Conservation (phyloP, 2,113 vertebrate genomes). For the Gasterosteus nipponicus region DNA sequence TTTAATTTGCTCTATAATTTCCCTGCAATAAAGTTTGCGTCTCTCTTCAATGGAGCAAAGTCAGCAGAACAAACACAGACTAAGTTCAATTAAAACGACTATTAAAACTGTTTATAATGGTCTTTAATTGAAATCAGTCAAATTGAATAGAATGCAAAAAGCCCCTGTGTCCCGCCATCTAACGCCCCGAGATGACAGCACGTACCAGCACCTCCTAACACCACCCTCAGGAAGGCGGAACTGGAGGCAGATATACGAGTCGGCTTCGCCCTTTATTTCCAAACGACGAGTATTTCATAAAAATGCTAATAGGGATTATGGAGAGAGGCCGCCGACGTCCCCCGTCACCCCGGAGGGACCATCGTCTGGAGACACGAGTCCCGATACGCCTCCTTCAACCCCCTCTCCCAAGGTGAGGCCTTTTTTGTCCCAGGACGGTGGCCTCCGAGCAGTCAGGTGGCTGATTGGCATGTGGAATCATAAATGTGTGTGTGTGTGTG, state of each 20-base stretch:
- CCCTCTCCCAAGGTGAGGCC: conserved; percentile 20
- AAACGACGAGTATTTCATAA: conserved; percentile 60
- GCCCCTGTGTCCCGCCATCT: not conserved
- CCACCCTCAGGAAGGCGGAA: conserved; percentile 3
- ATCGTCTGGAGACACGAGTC: conserved; percentile 67
- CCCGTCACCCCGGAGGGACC: conserved; percentile 28
- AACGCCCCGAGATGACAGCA: not conserved
- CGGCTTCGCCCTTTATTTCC: conserved; percentile 18
- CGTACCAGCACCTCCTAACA: not conserved
- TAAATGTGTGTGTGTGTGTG: conserved; percentile 16
- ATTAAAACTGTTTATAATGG: not conserved
- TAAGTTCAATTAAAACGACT: not conserved
- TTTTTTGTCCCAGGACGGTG: conserved; percentile 23
- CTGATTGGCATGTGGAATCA: conserved; percentile 67
- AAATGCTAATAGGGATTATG: conserved; percentile 73
- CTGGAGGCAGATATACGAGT: conserved; percentile 27
- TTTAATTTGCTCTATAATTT: not conserved
- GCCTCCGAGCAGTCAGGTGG: conserved; percentile 20
- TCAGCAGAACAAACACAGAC: not conserved
- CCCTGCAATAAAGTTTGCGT: not conserved
- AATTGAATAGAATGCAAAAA: not conserved
- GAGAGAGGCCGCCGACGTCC: conserved; percentile 35
- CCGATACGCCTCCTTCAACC: conserved; percentile 18
- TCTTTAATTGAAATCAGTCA: too few relatives aligned
- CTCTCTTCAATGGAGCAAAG: not conserved